phyloP scores from a whole-genome alignment of 2,113 vertebrate genomes.

The Ochotona princeps region DNA sequence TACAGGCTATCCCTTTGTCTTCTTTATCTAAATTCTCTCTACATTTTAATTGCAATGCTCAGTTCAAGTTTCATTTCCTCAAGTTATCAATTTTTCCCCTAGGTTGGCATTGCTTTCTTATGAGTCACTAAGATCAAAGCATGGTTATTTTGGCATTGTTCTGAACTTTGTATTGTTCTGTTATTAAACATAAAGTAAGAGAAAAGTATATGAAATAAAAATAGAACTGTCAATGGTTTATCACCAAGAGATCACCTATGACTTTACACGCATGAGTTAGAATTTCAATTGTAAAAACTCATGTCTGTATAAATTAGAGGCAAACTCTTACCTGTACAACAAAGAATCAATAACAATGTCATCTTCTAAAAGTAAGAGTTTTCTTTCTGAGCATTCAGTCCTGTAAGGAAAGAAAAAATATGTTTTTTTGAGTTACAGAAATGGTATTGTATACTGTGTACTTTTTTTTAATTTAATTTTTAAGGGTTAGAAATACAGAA shows the following conservation, averaged over 20 bases:
- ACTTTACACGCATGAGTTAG: neutral
- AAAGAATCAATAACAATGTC: no score
- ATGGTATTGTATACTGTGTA: no score
- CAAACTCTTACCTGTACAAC: no score
- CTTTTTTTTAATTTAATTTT: no score
- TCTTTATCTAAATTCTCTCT: neutral
- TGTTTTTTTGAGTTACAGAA: no score
- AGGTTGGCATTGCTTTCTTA: neutral
- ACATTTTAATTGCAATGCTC: neutral
- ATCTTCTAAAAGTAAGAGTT: no score
- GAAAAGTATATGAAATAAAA: neutral
- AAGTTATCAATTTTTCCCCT: neutral
- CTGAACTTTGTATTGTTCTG: neutral
- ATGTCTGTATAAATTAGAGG: neutral
- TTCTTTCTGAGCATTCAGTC: no score
- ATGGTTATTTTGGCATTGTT: neutral
- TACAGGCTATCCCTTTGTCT: neutral
- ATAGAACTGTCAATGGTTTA: neutral
- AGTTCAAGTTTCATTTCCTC: neutral
- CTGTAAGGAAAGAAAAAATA: no score
- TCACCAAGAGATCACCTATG: neutral
- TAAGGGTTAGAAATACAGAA: no score
- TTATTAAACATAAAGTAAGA: neutral
- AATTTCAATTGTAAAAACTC: neutral
- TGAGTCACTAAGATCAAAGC: neutral